Conservation (phyloP, 2,797 vertebrate species). For the Antrozous pallidus region DNA sequence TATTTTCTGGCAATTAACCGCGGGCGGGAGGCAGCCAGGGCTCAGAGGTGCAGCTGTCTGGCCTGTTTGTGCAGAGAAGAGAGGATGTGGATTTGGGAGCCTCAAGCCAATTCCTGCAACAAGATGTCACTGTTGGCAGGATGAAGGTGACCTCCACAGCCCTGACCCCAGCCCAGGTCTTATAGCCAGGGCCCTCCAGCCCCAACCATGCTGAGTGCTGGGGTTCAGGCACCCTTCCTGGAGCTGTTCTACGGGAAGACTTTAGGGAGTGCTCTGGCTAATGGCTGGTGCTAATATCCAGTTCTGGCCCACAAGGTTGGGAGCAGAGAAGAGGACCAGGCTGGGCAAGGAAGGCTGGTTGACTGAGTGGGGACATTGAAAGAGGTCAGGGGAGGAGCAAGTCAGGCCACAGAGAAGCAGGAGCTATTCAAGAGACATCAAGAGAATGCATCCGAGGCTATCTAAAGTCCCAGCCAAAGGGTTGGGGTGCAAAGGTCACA, state of each 20-base stretch:
- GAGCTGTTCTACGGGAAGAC: background rate
- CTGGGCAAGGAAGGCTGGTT: background rate
- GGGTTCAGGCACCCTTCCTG: background rate
- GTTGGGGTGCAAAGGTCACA: background rate
- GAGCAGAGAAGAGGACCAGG: background rate
- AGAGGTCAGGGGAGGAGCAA: background rate
- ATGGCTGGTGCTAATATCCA: background rate
- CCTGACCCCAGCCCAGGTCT: background rate
- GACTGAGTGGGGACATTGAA: background rate
- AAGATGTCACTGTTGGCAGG: constrained; percentile 38
- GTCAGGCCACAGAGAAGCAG: background rate
- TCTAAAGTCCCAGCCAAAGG: background rate
- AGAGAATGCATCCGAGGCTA: background rate
- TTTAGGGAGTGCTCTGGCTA: background rate
- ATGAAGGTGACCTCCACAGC: background rate
- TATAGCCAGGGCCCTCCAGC: background rate
- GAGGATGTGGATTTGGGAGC: constrained; percentile 30
- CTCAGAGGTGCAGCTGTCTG: background rate
- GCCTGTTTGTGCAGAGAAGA: background rate
- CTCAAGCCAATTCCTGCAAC: constrained; percentile 44
- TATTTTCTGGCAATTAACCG: constrained; percentile 47
- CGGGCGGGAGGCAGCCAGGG: background rate
- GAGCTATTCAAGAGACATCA: background rate
- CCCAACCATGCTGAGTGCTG: background rate
- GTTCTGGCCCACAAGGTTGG: background rate